A percentile compares a stretch with the other conserved stretches of the same genome.
Conservation (phyloP, 1,140 invertebrate species). For the Cherax quadricarinatus region DNA sequence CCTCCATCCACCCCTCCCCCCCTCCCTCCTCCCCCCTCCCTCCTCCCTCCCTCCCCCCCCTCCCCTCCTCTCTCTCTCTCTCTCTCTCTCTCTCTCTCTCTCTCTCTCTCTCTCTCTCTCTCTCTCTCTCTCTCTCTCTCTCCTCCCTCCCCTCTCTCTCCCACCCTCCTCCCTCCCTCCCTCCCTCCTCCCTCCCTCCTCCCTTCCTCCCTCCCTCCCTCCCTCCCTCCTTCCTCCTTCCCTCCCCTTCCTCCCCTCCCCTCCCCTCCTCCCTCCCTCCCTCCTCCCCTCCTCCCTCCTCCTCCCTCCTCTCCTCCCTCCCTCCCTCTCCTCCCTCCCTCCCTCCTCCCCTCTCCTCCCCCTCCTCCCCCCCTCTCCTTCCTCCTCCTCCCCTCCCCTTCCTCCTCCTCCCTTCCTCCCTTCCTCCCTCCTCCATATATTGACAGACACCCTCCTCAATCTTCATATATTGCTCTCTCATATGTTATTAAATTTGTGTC, state of each 20-base stretch:
- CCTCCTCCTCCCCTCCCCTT: not conserved
- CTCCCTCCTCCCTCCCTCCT: not conserved
- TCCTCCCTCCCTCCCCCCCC: no score
- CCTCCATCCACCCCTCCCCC: slow-evolving; percentile 13
- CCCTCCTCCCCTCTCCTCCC: not conserved
- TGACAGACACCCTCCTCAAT: no score
- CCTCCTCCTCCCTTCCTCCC: not conserved
- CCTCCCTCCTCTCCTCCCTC: not conserved
- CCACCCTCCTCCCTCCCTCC: no score
- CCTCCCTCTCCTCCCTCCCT: not conserved
- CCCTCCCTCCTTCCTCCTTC: not conserved
- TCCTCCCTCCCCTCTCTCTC: no score
- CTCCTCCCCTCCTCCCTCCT: not conserved
- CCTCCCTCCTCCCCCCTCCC: no score
- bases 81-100: not conserved
- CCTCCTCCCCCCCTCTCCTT: no score
- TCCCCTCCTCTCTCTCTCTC: slow-evolving; percentile 21
- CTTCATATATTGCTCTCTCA: no score
- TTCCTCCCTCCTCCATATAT: not conserved
- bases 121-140: no score
- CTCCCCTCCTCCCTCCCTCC: no score
- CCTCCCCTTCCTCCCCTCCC: not conserved
- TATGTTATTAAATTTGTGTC: no score
- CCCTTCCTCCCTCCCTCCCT: no score
- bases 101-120: no score